Base-by-base conservation (phyloP, 2,888 invertebrate species). In the Sylvicola cinctus region DNA sequence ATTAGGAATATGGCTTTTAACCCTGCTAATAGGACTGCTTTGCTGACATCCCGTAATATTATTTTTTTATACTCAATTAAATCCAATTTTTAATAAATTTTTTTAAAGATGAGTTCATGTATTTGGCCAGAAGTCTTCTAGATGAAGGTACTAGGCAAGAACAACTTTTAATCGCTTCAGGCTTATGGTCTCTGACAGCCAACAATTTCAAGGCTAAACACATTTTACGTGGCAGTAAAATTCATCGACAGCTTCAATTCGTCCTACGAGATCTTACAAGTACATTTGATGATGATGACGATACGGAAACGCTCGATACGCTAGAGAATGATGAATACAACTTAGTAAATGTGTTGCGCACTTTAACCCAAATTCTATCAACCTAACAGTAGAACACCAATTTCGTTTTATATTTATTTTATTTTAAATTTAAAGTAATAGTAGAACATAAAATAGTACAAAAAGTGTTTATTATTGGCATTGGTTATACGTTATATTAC, bases 1-100 rank as follows among this genome's bases (percentile, higher is more conserved):
- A 37, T 56, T 12, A 48, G 56, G 16, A 58, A 58, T 44, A 52
- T 58, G 52, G 43, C 51, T 37, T 58, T 57, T 40, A 34, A 43
- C n/a, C 44, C 38, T 8, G 38, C 32, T 30, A 58, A 57, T 37
- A 48, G 54, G 5, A 38, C 45, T 3, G 43, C 46, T 5, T 39
- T 58, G 14, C 44, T 53, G 3, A 41, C 45, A 3, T 47, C 44
- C 3, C 38, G 41, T 5, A 49, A 48, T 26, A 52, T 35, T n/a
- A 16, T 12, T 3, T 16, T 25, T 26, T 11, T 23, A 23, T 12
- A 12, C 3, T 33, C 4, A 16, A 11, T 3, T n/a, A 28, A 4
- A 12, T 16, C 5, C 17, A 28, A 28, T 16, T 17, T 6, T n/a
- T 16, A 17, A 13, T 3, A 16, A 4, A 8, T 29, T 16, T 34